These are phyloP conservation scores for Trichopria drosophilae DNA, from an alignment of 2,888 invertebrate species.

Conservation along the genomic window DNA sequence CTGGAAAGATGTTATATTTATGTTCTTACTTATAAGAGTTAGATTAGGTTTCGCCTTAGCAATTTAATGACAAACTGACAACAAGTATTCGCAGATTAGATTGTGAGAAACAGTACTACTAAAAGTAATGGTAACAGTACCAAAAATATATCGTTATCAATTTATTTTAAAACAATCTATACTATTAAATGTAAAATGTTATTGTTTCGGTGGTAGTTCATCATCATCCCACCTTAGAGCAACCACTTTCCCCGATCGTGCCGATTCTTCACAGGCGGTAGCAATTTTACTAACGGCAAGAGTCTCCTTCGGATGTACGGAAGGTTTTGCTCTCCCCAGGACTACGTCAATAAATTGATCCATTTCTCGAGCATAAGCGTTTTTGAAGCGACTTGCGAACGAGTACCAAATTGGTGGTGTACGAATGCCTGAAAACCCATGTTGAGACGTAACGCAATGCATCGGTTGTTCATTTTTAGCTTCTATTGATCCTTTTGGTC, in stretches of 20 bases:
- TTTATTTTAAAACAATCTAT: no score
- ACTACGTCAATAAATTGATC: conserved; percentile 67
- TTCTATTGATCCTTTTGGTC: conserved; percentile 64
- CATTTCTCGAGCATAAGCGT: conserved; percentile 63
- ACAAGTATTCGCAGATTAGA: no score
- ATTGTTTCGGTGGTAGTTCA: conserved; percentile 57
- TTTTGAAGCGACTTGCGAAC: conserved; percentile 64
- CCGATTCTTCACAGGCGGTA: conserved; percentile 64
- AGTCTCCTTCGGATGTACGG: conserved; percentile 61
- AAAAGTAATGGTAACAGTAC: no score
- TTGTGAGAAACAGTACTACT: no score
- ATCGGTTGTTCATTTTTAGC: conserved; percentile 63
- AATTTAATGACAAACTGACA: no score
- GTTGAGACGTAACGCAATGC: conserved; percentile 57
- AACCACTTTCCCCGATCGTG: conserved; percentile 61
- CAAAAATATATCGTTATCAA: no score
- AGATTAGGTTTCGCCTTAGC: no score
- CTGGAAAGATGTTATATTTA: no score
- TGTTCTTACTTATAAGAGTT: no score
- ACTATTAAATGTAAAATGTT: no score
- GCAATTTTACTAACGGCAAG: conserved; percentile 65
- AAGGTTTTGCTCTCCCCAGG: conserved; percentile 57
- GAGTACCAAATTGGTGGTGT: conserved; percentile 65
- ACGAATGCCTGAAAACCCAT: conserved; percentile 57
- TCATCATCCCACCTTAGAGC: conserved; percentile 62